Conservation (phyloP, 2,888 invertebrate genomes). For the Autographa pulchrina region DNA sequence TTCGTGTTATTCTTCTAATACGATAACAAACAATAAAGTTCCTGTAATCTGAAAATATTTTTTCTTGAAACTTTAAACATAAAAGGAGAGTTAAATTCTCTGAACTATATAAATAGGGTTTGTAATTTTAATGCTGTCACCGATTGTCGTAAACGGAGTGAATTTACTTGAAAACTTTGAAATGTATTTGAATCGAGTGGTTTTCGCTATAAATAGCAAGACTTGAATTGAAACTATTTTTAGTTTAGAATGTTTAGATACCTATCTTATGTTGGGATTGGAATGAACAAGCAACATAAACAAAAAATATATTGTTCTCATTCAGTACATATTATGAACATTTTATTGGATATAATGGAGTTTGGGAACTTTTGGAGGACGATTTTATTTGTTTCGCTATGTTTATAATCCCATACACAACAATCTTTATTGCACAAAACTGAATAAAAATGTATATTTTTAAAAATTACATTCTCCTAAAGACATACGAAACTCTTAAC, state of each 20-base stretch:
- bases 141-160: slow-evolving; percentile 38
- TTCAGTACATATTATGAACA: background rate
- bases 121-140: slow-evolving; percentile 46
- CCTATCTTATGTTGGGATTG: slow-evolving; percentile 6
- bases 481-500: slow-evolving; percentile 17
- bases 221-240: slow-evolving; percentile 12
- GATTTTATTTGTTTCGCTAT: background rate
- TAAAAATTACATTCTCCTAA: slow-evolving; percentile 20
- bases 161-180: slow-evolving; percentile 54
- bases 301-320: background rate
- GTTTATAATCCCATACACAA: too few species aligned
- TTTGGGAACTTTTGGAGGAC: background rate
- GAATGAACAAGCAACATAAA: background rate
- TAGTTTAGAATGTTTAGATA: background rate
- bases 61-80: slow-evolving; percentile 24
- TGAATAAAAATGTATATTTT: slow-evolving; percentile 11
- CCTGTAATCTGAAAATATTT: slow-evolving; percentile 19
- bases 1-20: background rate
- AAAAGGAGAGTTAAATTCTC: slow-evolving; percentile 26
- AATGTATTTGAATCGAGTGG: slow-evolving; percentile 44
- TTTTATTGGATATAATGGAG: background rate
- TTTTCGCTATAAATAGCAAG: slow-evolving; percentile 41
- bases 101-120: slow-evolving; percentile 43
- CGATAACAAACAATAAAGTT: slow-evolving; percentile 23
- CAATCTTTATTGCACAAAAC: background rate